Conservation (phyloP, 2,113 vertebrate genomes). For the Bambusicola thoracicus region DNA sequence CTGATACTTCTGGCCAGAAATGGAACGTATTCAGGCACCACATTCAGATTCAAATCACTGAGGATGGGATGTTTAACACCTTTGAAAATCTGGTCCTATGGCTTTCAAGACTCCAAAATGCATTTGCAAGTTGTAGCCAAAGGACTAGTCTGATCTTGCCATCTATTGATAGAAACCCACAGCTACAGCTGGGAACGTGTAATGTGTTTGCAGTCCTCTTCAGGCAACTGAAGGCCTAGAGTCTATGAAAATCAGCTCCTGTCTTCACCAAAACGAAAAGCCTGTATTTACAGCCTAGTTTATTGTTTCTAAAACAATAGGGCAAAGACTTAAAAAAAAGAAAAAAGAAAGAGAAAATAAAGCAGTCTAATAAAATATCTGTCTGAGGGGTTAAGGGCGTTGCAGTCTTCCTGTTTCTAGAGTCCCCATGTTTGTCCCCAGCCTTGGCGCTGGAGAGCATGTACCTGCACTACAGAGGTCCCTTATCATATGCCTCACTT, state of each 20-base stretch:
- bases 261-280: neutral
- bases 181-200: neutral
- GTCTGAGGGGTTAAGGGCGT: neutral
- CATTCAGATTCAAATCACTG: neutral
- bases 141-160: constrained; percentile 19
- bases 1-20: neutral
- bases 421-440: accelerated
- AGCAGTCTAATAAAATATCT: neutral
- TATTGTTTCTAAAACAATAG: neutral
- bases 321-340: too few relatives aligned
- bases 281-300: neutral
- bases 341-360: neutral
- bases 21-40: neutral
- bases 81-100: constrained; percentile 3
- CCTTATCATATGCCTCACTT: neutral
- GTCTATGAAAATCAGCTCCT: neutral
- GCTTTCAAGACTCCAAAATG: neutral
- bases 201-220: neutral
- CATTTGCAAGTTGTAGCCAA: neutral
- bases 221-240: neutral
- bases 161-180: neutral
- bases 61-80: neutral
- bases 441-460: neutral
- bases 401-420: neutral
- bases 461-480: neutral